Percentiles rank a stretch among this genome's conserved stretches.
phyloP scores from a whole-genome alignment of 2,797 vertebrate species.

The Champsocephalus esox region DNA sequence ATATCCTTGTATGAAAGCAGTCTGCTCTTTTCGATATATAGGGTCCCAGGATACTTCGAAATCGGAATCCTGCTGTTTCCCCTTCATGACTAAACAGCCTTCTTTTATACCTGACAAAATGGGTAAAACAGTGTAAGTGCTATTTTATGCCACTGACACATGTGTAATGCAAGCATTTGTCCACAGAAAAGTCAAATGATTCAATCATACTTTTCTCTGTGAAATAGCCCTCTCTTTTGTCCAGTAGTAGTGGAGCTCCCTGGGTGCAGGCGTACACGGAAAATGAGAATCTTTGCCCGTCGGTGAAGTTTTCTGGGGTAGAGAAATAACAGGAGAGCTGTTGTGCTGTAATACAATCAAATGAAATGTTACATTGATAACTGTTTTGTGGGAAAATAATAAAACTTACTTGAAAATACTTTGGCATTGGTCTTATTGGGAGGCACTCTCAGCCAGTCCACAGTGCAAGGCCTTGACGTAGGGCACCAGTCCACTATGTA shows the following conservation, averaged over 20 bases:
- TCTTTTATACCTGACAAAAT: conserved; percentile 43
- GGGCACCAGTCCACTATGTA: conserved; percentile 84
- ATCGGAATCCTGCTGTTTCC: conserved; percentile 9
- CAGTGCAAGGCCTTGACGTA: rapidly evolving
- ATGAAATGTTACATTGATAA: neutral
- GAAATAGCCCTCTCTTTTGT: conserved; percentile 72
- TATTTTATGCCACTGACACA: neutral
- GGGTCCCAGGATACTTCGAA: conserved; percentile 71
- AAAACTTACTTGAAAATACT: conserved; percentile 65
- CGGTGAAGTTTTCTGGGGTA: conserved; percentile 56
- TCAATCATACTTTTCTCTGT: conserved; percentile 69
- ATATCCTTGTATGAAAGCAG: conserved; percentile 74
- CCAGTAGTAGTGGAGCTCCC: conserved; percentile 58
- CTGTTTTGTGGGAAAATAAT: neutral
- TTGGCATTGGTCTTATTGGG: conserved; percentile 32
- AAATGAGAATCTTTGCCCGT: conserved; percentile 72
- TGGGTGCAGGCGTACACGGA: conserved; percentile 76
- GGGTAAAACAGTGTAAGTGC: neutral
- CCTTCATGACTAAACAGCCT: conserved; percentile 4
- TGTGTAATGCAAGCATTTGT: neutral
- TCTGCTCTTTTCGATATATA: conserved; percentile 46
- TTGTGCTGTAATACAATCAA: neutral
- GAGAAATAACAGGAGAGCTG: conserved; percentile 1
- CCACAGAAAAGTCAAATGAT: neutral
- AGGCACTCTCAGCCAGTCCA: conserved; percentile 77